Evolutionary conservation across 2,113 vertebrate genomes (phyloP), one percentile per base, ranked within the genome.

Genomic region (Cnemophilus loriae): DNA sequence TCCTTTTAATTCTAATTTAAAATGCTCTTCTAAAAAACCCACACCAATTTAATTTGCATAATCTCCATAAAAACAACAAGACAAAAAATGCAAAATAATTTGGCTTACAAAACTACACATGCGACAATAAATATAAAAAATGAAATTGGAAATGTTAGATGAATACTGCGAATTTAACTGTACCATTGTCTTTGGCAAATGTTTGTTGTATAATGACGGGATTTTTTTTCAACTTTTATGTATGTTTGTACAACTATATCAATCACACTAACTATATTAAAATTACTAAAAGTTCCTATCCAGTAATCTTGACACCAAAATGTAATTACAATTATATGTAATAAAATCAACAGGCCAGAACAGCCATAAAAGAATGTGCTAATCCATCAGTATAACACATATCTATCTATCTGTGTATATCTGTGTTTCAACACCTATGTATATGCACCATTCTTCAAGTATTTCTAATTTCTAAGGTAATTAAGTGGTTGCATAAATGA

Each of bases 291-390:
- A 79, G 86, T 75, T 95, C 73, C 74, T 91, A 95, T 89, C 49
- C 74, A 87, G 74, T 68, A 89, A 90, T 84, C 73, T n/a, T 60
- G 69, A 91, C 73, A 91, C 6, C 37, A 75, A 87, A 82, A 95
- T 64, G 50, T 65, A 90, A 90, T 94, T 95, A 87, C 63, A 78
- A 75, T 81, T 71, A 82, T 33, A 56, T 30, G 41, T 39, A 94
- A 89, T 94, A 87, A 97, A 92, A 90, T 56, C 93, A 95, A 78
- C 39, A 76, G 77, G 65, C 80, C 81, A 91, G 84, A 91, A 94
- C 52, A 91, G 81, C 37, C 74, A 76, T 68, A 75, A 89, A 89
- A 68, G 52, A 68, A 87, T 30, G 53, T 71, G 53, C 37, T 91
- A 91, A 95, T 84, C 65, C 74, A 73, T 87, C 73, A 94, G 30